Conservation (phyloP, 1,140 invertebrate genomes). For the Cydia amplana region DNA sequence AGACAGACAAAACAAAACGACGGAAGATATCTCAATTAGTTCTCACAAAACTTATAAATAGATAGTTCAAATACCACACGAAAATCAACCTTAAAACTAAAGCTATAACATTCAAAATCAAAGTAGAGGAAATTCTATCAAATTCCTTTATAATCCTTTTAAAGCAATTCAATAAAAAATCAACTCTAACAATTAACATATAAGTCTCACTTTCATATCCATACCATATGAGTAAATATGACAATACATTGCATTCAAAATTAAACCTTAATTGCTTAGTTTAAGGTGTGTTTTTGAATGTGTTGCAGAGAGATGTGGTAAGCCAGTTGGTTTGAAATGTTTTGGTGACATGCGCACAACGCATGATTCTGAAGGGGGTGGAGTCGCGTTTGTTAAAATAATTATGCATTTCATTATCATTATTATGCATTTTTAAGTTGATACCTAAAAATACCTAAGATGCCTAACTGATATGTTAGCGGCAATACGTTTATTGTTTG, state of each 20-base stretch:
- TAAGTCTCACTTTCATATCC: slow-evolving; percentile 40
- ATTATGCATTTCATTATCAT: neutral
- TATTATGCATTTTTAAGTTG: too few relatives aligned
- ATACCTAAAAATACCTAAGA: too few relatives aligned
- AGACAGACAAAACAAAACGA: slow-evolving; percentile 58
- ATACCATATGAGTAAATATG: slow-evolving; percentile 32
- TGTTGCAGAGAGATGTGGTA: slow-evolving; percentile 39
- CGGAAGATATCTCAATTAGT: slow-evolving; percentile 69
- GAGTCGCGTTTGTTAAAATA: slow-evolving; percentile 41
- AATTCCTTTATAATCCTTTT: slow-evolving; percentile 41
- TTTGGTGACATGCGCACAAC: slow-evolving; percentile 68
- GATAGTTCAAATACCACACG: slow-evolving; percentile 35
- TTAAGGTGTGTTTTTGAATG: slow-evolving; percentile 41
- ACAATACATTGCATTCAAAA: slow-evolving; percentile 47
- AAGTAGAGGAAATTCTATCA: neutral
- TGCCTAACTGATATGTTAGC: too few relatives aligned
- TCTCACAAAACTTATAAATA: slow-evolving; percentile 54
- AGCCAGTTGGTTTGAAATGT: slow-evolving; percentile 60
- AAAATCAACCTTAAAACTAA: slow-evolving; percentile 41
- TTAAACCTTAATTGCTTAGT: slow-evolving; percentile 41
- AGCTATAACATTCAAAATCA: slow-evolving; percentile 34
- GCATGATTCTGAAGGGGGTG: slow-evolving; percentile 41
- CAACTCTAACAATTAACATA: slow-evolving; percentile 27
- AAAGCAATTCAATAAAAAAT: slow-evolving; percentile 35
- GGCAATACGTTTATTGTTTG: too few relatives aligned